A percentile compares a stretch with the other conserved stretches of the same genome.
phyloP scores from a whole-genome alignment of 2,888 invertebrate genomes.

The Bombylius discolor region DNA sequence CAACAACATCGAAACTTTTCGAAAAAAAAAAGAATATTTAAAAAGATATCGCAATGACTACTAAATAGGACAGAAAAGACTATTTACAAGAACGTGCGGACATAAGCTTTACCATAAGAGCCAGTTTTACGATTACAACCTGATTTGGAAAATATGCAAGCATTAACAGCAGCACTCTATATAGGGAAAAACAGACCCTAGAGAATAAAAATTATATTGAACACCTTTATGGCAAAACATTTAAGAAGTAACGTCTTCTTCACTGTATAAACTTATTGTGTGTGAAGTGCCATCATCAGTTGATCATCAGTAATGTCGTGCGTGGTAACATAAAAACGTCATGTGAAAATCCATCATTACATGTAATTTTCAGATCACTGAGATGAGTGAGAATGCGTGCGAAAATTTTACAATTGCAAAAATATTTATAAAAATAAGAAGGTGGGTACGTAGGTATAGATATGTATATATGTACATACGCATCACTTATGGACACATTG shows the following conservation, averaged over 20 bases:
- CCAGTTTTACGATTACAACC: background rate
- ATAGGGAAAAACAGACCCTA: background rate
- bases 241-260: background rate
- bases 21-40: background rate
- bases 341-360: conserved; percentile 9
- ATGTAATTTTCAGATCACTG: background rate
- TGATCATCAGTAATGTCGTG: no score
- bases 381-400: background rate
- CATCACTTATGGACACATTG: no score
- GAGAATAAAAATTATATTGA: background rate
- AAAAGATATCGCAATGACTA: background rate
- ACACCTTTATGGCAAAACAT: background rate
- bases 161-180: background rate
- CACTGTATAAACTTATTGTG: background rate
- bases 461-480: no score
- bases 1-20: background rate
- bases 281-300: no score
- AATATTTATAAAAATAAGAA: background rate
- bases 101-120: background rate
- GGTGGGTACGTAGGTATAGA: no score
- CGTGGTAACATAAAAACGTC: conserved; percentile 1
- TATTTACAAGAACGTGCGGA: background rate
- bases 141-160: background rate
- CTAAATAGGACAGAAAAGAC: background rate
- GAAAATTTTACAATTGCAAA: background rate